Percentiles rank a stretch among this genome's conserved stretches.
Evolutionary conservation across 2,888 invertebrate species (phyloP).

Genomic region (Yponomeuta cagnagella): DNA sequence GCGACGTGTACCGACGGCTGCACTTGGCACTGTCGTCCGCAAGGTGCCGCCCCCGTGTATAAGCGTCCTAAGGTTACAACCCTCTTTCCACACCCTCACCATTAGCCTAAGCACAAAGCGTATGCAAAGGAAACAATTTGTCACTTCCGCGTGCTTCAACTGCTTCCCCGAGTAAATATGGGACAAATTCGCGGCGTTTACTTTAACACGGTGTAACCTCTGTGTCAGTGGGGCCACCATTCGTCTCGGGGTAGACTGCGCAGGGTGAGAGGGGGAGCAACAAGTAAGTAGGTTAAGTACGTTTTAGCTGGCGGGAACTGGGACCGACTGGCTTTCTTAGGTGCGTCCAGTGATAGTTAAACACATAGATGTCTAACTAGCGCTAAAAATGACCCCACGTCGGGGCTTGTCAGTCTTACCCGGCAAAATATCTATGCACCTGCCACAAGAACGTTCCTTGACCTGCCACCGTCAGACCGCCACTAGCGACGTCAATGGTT

Average conservation of each 20-base stretch:
- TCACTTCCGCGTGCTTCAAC: not conserved
- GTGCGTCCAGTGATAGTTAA: too few relatives aligned
- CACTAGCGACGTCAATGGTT: too few relatives aligned
- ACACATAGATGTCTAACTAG: too few relatives aligned
- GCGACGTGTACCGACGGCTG: too few relatives aligned
- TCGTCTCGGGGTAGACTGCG: not conserved
- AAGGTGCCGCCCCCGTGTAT: too few relatives aligned
- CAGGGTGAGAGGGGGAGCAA: not conserved
- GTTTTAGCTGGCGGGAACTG: not conserved
- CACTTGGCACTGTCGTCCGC: too few relatives aligned
- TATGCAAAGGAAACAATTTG: conserved; percentile 4
- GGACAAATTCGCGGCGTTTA: not conserved
- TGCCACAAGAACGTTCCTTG: too few relatives aligned
- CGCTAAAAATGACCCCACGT: too few relatives aligned
- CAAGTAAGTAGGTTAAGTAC: not conserved
- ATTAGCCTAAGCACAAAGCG: not conserved
- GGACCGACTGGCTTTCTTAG: too few relatives aligned
- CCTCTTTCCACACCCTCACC: not conserved
- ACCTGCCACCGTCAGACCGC: too few relatives aligned
- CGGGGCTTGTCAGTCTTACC: too few relatives aligned
- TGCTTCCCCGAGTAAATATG: not conserved
- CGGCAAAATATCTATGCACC: too few relatives aligned
- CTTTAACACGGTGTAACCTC: not conserved
- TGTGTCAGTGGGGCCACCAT: conserved; percentile 1
- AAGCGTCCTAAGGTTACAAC: not conserved